These are phyloP conservation scores for Phenganax stokvisi DNA, from an alignment of 92 coral and sea anemone genomes.

Conservation along the genomic window DNA sequence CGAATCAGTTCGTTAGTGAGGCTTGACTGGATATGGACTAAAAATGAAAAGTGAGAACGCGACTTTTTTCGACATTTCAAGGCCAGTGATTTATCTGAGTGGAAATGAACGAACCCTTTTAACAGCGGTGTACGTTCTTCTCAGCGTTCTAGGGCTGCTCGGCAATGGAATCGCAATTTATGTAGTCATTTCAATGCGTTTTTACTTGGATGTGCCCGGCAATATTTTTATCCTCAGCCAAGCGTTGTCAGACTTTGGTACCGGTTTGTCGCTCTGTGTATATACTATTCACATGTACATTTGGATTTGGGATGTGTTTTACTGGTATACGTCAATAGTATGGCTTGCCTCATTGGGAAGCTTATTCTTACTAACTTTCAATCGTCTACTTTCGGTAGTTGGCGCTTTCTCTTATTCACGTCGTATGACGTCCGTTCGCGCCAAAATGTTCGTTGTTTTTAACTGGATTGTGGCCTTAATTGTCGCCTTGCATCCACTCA, in stretches of 20 bases:
- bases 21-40: no score
- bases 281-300: constrained; percentile 6
- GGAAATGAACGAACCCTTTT: constrained; percentile 13
- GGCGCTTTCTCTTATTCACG: constrained; percentile 8
- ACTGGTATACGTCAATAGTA: constrained; percentile 1
- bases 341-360: constrained; percentile 28
- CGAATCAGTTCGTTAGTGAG: no score
- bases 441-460: background rate
- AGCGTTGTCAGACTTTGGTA: constrained; percentile 25
- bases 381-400: constrained; percentile 21
- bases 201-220: constrained; percentile 21
- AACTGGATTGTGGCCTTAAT: constrained; percentile 8
- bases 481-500: constrained; percentile 1
- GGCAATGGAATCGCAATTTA: constrained; percentile 18
- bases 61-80: no score
- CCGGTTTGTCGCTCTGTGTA: background rate
- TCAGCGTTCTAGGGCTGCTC: constrained; percentile 1
- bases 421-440: constrained; percentile 17
- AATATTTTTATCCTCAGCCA: constrained; percentile 31
- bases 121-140: constrained; percentile 1
- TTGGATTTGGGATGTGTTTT: constrained; percentile 27
- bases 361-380: constrained; percentile 25
- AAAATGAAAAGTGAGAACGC: no score
- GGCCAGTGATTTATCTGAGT: background rate
- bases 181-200: background rate